These are phyloP conservation scores for Cnemophilus loriae DNA, from an alignment of 2,113 vertebrate genomes.

Conservation along the genomic window DNA sequence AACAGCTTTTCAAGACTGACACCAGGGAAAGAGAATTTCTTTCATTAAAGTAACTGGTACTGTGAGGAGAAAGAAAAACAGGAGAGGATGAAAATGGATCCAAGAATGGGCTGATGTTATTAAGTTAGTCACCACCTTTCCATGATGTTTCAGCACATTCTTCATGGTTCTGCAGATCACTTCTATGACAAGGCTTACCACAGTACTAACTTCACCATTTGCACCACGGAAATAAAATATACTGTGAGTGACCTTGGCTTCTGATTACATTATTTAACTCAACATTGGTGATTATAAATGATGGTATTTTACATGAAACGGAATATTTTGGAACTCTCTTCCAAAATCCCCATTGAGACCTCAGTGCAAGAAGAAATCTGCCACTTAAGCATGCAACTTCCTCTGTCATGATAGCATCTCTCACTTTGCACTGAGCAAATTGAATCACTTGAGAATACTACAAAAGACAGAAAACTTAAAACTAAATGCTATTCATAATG, in stretches of 20 bases:
- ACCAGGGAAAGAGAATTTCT: background rate
- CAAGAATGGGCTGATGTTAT: rapidly evolving
- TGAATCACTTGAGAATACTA: constrained; percentile 62
- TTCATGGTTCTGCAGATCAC: background rate
- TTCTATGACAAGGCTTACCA: background rate
- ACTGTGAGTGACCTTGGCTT: background rate
- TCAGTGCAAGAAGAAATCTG: constrained; percentile 11
- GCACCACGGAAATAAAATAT: background rate
- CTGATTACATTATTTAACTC: background rate
- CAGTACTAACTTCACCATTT: background rate
- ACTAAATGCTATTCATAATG: constrained; percentile 63
- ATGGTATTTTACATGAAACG: background rate
- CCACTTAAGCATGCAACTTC: constrained; percentile 46
- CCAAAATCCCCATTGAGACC: constrained; percentile 16
- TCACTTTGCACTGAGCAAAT: constrained; percentile 56
- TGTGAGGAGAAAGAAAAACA: background rate
- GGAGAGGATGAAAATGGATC: background rate
- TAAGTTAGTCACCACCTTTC: background rate
- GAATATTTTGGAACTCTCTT: constrained; percentile 17
- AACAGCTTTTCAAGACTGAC: background rate
- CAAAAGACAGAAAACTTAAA: constrained; percentile 65
- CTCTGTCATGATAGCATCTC: constrained; percentile 56
- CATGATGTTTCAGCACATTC: background rate
- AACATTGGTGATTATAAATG: background rate
- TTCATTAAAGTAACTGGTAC: background rate